Evolutionary conservation across 2,888 invertebrate genomes (phyloP), one percentile per base, ranked within the genome.

Genomic region (Flexamia atlantica): DNA sequence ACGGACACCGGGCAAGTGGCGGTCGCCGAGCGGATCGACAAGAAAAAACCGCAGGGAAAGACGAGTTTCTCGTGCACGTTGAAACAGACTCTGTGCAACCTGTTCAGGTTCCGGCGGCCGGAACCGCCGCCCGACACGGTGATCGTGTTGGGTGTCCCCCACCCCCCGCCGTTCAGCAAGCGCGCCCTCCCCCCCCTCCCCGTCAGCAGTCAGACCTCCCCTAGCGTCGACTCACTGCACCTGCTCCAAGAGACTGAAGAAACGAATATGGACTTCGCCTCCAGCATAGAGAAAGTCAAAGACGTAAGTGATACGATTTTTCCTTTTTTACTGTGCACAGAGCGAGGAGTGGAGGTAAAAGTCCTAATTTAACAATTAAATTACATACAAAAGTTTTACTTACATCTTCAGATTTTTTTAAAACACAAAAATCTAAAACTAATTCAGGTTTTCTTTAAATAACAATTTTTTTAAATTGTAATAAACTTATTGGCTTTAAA

Each of bases 221-320:
- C 85, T 81, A 40, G 84, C 85, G 42, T 20, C 20, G 70, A 70
- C 32, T 82, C 82, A 32, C 88, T 12, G 87, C 85, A 86, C 4
- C 84, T 85, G 36, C 84, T 86, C 25, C 80, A 89, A 87, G 89
- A 89, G 14, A 91, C 90, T 5, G 92, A 93, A 72, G 92, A 93
- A 80, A 91, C 91, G 0, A 92, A 93, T 60, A 93, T 95, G 90
- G 97, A 97, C 90, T 97, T 97, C 90, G 96, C 97, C 57, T 95
- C 96, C 36, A 97, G 97, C 88, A 97, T 98, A 89, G 96, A 97
- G 90, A 96, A 96, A 92, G 97, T 98, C 82, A 97, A 97, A 93
- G 97, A 97, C 91, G 97, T 97, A 92, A 93, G 96, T 93, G 85
- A 84, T 23, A 3, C 36, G 9, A 7, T 4, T 4, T 36, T 36